phyloP scores from a whole-genome alignment of 2,888 invertebrate species.

The Odontocerum albicorne region DNA sequence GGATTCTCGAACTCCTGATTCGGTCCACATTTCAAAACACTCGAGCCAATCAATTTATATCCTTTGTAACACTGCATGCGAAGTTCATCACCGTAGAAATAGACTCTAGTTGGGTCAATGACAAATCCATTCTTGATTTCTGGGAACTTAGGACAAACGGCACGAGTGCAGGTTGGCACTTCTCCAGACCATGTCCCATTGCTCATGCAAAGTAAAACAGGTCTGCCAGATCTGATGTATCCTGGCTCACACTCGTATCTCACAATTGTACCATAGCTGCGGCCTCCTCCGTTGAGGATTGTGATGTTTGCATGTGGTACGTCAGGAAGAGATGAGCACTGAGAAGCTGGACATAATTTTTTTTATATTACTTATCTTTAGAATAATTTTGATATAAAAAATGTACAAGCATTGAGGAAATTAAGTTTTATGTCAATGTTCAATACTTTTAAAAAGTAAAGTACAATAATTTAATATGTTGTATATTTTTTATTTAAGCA shows the following conservation, averaged over 20 bases:
- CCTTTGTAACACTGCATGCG: constrained; percentile 90
- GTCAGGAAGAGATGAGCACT: constrained; percentile 84
- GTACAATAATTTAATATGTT: too few relatives aligned
- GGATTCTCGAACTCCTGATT: constrained; percentile 80
- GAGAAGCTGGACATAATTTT: constrained; percentile 68
- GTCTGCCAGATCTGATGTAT: constrained; percentile 84
- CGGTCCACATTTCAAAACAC: constrained; percentile 82
- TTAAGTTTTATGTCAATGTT: background rate
- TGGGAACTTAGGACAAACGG: constrained; percentile 72
- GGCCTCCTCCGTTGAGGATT: constrained; percentile 84
- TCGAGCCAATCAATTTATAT: constrained; percentile 81
- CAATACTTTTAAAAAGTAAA: too few relatives aligned
- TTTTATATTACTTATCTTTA: background rate
- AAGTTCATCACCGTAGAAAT: constrained; percentile 87
- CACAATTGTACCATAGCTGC: constrained; percentile 92
- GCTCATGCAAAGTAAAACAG: constrained; percentile 91
- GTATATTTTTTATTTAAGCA: too few relatives aligned
- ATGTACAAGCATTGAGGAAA: constrained; percentile 4
- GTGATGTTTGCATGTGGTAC: constrained; percentile 86
- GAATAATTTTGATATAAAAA: too few relatives aligned
- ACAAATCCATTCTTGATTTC: constrained; percentile 86
- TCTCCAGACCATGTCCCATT: constrained; percentile 95
- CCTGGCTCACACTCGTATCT: constrained; percentile 91
- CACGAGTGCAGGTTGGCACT: constrained; percentile 83
- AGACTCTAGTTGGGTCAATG: constrained; percentile 73